Percentiles rank a stretch among this genome's conserved stretches.
Conservation (phyloP, 2,113 vertebrate genomes). For the Hyperoodon ampullatus region DNA sequence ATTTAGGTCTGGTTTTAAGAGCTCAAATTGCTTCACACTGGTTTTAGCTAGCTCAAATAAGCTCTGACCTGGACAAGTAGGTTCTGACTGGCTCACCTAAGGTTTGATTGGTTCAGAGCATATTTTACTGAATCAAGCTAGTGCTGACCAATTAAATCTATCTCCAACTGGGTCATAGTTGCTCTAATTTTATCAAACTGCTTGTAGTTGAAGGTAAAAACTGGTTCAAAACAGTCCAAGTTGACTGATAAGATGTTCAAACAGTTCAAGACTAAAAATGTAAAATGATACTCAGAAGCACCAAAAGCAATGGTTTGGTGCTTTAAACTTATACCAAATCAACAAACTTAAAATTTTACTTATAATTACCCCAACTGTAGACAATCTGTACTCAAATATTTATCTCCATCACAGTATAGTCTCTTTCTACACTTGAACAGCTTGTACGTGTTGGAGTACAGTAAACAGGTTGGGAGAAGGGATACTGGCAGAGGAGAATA, state of each 20-base stretch:
- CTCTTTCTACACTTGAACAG: background rate
- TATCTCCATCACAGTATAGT: background rate
- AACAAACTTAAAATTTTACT: background rate
- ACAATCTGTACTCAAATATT: background rate
- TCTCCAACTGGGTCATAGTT: background rate
- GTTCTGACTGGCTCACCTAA: background rate
- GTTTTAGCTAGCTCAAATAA: background rate
- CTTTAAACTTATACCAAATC: background rate
- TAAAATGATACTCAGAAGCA: background rate
- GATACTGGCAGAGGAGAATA: background rate
- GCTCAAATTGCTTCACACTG: background rate
- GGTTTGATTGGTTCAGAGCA: background rate
- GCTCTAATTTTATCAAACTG: constrained; percentile 13
- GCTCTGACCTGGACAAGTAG: background rate
- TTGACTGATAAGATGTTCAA: background rate
- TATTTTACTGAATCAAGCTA: background rate
- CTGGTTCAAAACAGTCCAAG: background rate
- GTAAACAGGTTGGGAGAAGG: background rate
- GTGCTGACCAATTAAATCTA: background rate
- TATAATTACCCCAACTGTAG: background rate
- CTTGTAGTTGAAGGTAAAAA: background rate
- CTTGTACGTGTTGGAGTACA: background rate
- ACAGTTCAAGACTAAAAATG: background rate
- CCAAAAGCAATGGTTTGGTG: background rate
- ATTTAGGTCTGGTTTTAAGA: background rate